Conservation (phyloP, 2,797 vertebrate genomes). For the Hybognathus amarus region DNA sequence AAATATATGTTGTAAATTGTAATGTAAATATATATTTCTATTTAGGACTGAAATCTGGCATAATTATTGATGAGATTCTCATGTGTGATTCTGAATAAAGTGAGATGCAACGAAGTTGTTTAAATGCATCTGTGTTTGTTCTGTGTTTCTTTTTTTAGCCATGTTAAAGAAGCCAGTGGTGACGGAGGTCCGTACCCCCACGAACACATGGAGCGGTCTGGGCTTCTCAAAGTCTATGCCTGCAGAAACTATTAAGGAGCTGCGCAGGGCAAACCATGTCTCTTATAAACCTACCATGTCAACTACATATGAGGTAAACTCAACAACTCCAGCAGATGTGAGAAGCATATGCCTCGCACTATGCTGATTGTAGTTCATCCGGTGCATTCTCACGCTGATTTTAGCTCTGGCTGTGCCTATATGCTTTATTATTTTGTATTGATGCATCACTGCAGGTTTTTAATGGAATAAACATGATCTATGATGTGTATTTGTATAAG, state of each 20-base stretch:
- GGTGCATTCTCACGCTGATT: background rate
- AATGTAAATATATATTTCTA: background rate
- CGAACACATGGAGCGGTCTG: conserved; percentile 90
- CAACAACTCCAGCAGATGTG: background rate
- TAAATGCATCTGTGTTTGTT: background rate
- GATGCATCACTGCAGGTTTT: background rate
- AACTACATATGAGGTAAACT: conserved; percentile 85
- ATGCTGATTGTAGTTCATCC: background rate
- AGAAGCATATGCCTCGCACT: background rate
- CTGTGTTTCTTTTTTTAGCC: conserved; percentile 67
- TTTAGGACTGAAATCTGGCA: background rate
- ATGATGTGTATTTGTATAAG: conserved; percentile 65
- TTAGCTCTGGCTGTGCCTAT: background rate
- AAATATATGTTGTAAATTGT: background rate
- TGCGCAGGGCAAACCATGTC: conserved; percentile 85
- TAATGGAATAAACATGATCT: background rate
- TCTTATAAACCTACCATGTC: conserved; percentile 88
- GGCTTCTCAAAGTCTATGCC: conserved; percentile 93
- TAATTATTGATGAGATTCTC: background rate
- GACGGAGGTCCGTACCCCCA: conserved; percentile 88
- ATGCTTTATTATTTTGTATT: background rate
- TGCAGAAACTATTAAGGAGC: conserved; percentile 89
- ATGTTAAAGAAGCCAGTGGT: conserved; percentile 92
- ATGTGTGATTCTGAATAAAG: background rate
- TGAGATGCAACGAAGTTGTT: background rate